Evolutionary conservation across 1,140 invertebrate species (phyloP), one percentile per base, ranked within the genome.

Genomic region (Penaeus indicus): DNA sequence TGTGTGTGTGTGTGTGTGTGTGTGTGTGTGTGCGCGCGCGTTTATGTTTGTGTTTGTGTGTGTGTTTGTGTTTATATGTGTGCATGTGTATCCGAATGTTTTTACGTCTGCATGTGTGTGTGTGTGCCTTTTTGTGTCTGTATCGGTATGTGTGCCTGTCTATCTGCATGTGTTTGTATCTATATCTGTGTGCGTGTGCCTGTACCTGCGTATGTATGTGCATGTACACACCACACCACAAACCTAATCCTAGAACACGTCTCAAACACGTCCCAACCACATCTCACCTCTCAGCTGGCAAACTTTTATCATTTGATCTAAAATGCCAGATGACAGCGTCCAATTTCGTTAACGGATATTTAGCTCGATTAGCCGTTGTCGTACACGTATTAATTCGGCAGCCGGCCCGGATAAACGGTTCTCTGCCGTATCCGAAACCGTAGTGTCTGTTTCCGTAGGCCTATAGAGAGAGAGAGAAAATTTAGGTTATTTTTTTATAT

Each of bases 321-420:
- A 64, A 18, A 64, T 85, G 84, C 47, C 69, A 85, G 42, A 85
- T 47, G 18, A 85, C 54, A 21, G 84, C 84, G 60, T 85, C 84
- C 27, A 77, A 21, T 10, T 85, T 22, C 3, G 72, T 64, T 21
- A 67, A 19, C 5, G 62, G 13, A 69, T 64, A 75, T 22, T 64
- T 18, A 7, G 3, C 32, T 11, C 84, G 61, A 60, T 75, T 16
- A 18, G 42, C 54, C 13, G 84, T 85, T 22, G 67, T 60, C 60
- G 38, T 64, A 60, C 84, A 85, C 3, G 62, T 27, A 7, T 32
- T 67, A 22, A 67, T 22, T 3, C n/a, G 47, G 25, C 84, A 85
- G 8, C 42, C 32, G 10, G 54, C 25, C 5, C 67, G 47, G 21
- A 85, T 27, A 22, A 85, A 85, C 27, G 84, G 84, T n/a, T 60